phyloP scores from a whole-genome alignment of 2,888 invertebrate species.

The Aporophyla nigra region DNA sequence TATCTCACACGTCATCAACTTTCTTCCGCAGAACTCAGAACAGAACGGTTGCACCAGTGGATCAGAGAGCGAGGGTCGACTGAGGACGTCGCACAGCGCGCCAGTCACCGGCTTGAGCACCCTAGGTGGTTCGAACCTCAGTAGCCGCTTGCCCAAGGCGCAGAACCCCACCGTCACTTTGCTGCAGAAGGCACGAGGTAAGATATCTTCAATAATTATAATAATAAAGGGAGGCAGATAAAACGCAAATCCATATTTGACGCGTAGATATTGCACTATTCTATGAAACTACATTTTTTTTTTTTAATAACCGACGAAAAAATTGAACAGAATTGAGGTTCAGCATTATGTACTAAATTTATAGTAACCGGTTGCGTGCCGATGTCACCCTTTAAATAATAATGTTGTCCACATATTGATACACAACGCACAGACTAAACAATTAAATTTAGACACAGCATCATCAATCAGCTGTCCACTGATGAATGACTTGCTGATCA shows the following conservation, averaged over 20 bases:
- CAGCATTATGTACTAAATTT: too few species aligned
- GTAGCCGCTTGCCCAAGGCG: constrained; percentile 93
- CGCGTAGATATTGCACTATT: too few species aligned
- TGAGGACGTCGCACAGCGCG: constrained; percentile 92
- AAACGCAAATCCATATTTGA: too few species aligned
- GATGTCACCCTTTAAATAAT: background rate
- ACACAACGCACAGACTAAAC: background rate
- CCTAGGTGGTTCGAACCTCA: constrained; percentile 85
- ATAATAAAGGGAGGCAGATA: background rate
- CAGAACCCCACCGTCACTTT: constrained; percentile 97
- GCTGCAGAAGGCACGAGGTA: constrained; percentile 97
- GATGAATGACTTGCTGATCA: background rate
- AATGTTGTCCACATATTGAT: background rate
- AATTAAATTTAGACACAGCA: background rate
- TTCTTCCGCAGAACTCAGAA: constrained; percentile 78
- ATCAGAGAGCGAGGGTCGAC: constrained; percentile 85
- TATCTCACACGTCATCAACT: background rate
- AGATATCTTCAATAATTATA: constrained; percentile 41
- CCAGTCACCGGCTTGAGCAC: constrained; percentile 91
- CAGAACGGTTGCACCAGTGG: constrained; percentile 88
- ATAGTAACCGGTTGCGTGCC: too few species aligned
- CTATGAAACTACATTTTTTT: too few species aligned
- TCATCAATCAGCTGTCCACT: background rate
- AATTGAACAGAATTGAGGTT: too few species aligned
- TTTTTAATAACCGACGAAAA: too few species aligned